Percentiles rank a stretch among this genome's conserved stretches.
phyloP scores from a whole-genome alignment of 2,113 vertebrate genomes.

The Danionella cerebrum region DNA sequence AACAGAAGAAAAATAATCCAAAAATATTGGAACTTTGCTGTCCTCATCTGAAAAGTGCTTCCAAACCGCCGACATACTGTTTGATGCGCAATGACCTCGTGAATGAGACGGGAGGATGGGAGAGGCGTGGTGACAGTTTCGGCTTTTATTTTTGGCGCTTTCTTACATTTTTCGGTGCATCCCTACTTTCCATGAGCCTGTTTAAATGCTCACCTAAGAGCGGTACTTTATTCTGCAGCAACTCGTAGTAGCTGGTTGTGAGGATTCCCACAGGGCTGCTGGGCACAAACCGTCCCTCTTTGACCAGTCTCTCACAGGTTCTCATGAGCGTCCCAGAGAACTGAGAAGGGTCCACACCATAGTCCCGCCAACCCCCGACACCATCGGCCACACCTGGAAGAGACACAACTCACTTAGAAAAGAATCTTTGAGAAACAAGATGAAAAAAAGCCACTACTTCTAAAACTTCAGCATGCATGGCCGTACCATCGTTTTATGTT shows the following conservation, averaged over 20 bases:
- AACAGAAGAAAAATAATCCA: too few relatives aligned
- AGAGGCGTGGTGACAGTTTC: too few relatives aligned
- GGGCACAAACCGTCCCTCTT: slow-evolving; percentile 90
- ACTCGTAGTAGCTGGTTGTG: slow-evolving; percentile 89
- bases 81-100: too few relatives aligned
- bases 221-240: slow-evolving; percentile 97
- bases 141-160: too few relatives aligned
- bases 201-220: slow-evolving; percentile 89
- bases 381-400: slow-evolving; percentile 89
- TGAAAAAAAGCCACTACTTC: background rate
- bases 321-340: slow-evolving; percentile 97
- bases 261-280: slow-evolving; percentile 92
- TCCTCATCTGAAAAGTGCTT: too few relatives aligned
- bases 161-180: too few relatives aligned
- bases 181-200: too few relatives aligned
- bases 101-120: too few relatives aligned
- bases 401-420: too few relatives aligned
- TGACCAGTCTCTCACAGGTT: slow-evolving; percentile 91
- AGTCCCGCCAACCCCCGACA: slow-evolving; percentile 96
- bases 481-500: too few relatives aligned
- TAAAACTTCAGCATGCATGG: background rate
- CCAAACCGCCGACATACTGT: too few relatives aligned
- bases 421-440: background rate
- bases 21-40: too few relatives aligned
- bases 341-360: slow-evolving; percentile 95